These are phyloP conservation scores for Hyphantria cunea DNA, from an alignment of 1,140 invertebrate genomes.

Conservation along the genomic window DNA sequence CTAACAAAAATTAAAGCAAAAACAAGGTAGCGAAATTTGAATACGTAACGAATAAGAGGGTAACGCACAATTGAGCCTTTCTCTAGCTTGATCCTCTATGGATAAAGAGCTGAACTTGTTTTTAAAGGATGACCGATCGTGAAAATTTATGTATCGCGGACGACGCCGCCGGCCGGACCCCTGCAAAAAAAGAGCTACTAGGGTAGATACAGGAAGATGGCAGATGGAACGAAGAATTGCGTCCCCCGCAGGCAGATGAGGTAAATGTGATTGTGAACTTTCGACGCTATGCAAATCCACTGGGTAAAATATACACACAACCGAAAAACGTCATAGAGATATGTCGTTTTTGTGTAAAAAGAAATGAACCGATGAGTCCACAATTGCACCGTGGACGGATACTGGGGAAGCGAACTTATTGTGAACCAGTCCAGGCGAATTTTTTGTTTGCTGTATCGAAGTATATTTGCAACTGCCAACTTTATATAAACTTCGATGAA, in stretches of 20 bases:
- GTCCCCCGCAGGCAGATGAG: slow-evolving; percentile 80
- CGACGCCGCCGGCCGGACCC: slow-evolving; percentile 68
- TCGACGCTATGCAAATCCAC: slow-evolving; percentile 79
- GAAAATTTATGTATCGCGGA: slow-evolving; percentile 79
- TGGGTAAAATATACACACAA: slow-evolving; percentile 60
- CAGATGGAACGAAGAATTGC: slow-evolving; percentile 78
- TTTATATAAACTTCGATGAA: slow-evolving; percentile 59
- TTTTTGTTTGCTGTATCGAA: slow-evolving; percentile 53
- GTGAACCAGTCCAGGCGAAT: slow-evolving; percentile 43
- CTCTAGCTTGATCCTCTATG: slow-evolving; percentile 73
- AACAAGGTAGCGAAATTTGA: slow-evolving; percentile 78
- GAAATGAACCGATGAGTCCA: slow-evolving; percentile 57
- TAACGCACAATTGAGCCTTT: slow-evolving; percentile 73
- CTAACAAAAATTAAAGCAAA: slow-evolving; percentile 68
- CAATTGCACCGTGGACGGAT: slow-evolving; percentile 37
- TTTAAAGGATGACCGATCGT: slow-evolving; percentile 80
- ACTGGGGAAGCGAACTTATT: slow-evolving; percentile 48
- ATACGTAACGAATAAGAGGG: slow-evolving; percentile 80
- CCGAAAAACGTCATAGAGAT: slow-evolving; percentile 59
- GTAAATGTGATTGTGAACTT: slow-evolving; percentile 82
- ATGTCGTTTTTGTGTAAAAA: slow-evolving; percentile 59
- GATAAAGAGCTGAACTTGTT: slow-evolving; percentile 81
- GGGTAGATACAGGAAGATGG: slow-evolving; percentile 76
- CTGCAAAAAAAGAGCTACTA: slow-evolving; percentile 69
- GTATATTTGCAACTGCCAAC: slow-evolving; percentile 48